These are phyloP conservation scores for Dasypolia templi DNA, from an alignment of 2,888 invertebrate genomes.

Conservation along the genomic window DNA sequence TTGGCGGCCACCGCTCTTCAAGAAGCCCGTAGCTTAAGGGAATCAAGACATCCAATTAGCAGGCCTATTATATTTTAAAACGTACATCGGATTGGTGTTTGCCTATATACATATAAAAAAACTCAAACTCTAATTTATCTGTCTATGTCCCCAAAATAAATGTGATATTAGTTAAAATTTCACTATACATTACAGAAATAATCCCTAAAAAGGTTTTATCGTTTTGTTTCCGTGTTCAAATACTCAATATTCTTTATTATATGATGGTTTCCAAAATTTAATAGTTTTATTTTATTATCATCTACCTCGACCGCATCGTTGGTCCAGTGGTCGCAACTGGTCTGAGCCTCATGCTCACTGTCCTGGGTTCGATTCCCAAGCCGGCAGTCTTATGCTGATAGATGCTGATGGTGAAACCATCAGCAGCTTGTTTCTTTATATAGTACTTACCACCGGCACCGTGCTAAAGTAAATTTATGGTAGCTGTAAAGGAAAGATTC, in stretches of 20 bases:
- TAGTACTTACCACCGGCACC: too few species aligned
- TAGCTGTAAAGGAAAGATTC: too few species aligned
- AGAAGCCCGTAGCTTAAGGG: too few species aligned
- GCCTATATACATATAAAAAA: neutral
- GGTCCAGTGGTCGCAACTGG: neutral
- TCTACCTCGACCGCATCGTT: neutral
- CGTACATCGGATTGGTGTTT: neutral
- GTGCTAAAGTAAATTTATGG: too few species aligned
- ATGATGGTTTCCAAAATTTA: conserved; percentile 59
- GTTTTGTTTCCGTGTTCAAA: conserved; percentile 56
- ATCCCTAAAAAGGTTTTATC: conserved; percentile 57
- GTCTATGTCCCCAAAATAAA: conserved; percentile 72
- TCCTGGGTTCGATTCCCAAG: too few species aligned
- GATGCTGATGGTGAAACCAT: too few species aligned
- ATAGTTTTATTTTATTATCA: neutral
- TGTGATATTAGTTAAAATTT: conserved; percentile 76
- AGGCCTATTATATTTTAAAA: neutral
- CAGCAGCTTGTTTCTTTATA: too few species aligned
- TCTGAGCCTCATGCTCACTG: too few species aligned
- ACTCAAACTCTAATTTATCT: conserved; percentile 18
- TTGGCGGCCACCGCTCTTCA: too few species aligned
- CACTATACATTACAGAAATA: conserved; percentile 57
- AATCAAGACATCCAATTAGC: too few species aligned
- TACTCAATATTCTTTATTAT: conserved; percentile 69
- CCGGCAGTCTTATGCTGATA: too few species aligned